Evolutionary conservation across 2,888 invertebrate species (phyloP).

Genomic region (Desoria tigrina): DNA sequence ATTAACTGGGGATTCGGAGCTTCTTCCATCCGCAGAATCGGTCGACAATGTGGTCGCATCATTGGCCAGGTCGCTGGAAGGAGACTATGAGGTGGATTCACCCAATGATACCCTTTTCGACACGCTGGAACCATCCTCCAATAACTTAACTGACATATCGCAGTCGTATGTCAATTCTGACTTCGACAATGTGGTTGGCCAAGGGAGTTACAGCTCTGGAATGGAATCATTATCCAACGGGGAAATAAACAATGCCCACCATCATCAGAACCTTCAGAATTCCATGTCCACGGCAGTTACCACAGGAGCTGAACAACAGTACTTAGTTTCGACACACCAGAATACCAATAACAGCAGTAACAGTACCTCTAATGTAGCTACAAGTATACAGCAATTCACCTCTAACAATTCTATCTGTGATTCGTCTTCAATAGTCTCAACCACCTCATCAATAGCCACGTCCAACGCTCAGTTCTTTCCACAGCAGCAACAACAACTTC

Average conservation of each 20-base stretch:
- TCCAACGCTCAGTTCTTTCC: constrained; percentile 32
- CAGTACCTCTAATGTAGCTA: constrained; percentile 28
- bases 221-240: constrained; percentile 33
- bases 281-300: too few relatives aligned
- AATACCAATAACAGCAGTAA: constrained; percentile 17
- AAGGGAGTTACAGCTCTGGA: constrained; percentile 26
- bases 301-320: constrained; percentile 41
- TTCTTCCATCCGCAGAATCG: constrained; percentile 49
- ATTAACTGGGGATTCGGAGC: constrained; percentile 48
- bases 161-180: constrained; percentile 53
- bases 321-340: constrained; percentile 27
- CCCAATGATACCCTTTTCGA: constrained; percentile 53
- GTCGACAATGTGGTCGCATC: constrained; percentile 53
- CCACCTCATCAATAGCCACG: constrained; percentile 21
- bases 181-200: constrained; percentile 46
- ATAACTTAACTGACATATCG: constrained; percentile 53
- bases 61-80: constrained; percentile 49
- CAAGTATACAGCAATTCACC: constrained; percentile 27
- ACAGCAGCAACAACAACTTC: constrained; percentile 43
- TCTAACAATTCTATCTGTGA: constrained; percentile 49
- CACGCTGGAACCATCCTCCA: constrained; percentile 50
- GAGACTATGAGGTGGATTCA: constrained; percentile 52
- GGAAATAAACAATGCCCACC: constrained; percentile 28
- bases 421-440: constrained; percentile 40
- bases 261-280: constrained; percentile 27